Evolutionary conservation across 2,888 invertebrate genomes (phyloP), one percentile per base, ranked within the genome.

Genomic region (Tiliacea aurago): DNA sequence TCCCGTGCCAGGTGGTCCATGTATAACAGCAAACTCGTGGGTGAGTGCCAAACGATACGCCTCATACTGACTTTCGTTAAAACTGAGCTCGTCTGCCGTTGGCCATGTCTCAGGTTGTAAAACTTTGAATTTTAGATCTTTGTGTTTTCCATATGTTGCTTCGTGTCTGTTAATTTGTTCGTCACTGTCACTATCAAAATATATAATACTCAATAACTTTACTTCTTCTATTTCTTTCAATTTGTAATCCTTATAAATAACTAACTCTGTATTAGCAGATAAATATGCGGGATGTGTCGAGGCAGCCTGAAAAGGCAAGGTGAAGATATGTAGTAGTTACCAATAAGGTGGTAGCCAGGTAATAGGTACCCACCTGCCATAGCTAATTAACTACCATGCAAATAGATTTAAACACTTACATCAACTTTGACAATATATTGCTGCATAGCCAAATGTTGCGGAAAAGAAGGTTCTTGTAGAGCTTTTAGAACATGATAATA

Each of bases 1-100:
- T 0, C 98, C 99, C 0, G 98, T 98, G 6, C 99, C 98, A 0
- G 98, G 98, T 2, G 98, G 98, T 0, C 99, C 98, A 93, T 98
- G 98, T 83, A 98, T 98, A 2, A 98, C 96, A 1, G 97, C 97
- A 84, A 98, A 97, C 89, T 98, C 97, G 78, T 97, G 96, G 0
- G 97, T 97, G 10, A 98, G 90, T 0, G 98, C 98, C 23, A 97
- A 94, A 82, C 96, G 94, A 86, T 97, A 97, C 0, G 98, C 98
- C 18, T 91, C 89, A 70, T 95, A 94, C 90, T 98, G 98, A 73
- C 97, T 97, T 41, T 95, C 92, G 90, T 98, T 97, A 18, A 98
- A 93, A 56, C 93, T 89, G 20, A 97, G 84, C 51, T 93, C 85
- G 33, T 91, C 86, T 68, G 91, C 87, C 1, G 90, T 83, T 0